These are phyloP conservation scores for Apamea anceps DNA, from an alignment of 2,888 invertebrate genomes.

Conservation along the genomic window DNA sequence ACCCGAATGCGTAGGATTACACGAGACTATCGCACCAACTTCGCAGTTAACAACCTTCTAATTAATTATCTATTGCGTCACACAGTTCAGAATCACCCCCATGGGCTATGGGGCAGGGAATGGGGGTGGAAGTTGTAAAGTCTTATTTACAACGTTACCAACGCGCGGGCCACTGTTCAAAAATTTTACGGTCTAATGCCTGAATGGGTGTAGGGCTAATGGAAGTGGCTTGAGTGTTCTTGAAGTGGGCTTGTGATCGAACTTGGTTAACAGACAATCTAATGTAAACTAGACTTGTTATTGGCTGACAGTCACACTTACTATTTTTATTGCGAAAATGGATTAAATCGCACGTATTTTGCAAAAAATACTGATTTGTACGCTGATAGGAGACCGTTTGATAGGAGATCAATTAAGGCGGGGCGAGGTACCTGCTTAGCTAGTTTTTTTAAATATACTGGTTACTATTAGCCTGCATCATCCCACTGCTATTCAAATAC, in stretches of 20 bases:
- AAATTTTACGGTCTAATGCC: slow-evolving; percentile 75
- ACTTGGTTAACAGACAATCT: neutral
- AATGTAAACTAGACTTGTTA: neutral
- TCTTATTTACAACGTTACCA: slow-evolving; percentile 76
- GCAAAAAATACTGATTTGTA: neutral
- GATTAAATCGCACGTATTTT: neutral
- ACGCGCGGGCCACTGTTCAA: slow-evolving; percentile 73
- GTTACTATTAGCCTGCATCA: too few relatives aligned
- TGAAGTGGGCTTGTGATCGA: neutral
- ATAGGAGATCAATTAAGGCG: neutral
- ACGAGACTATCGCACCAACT: slow-evolving; percentile 40
- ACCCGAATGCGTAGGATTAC: slow-evolving; percentile 13
- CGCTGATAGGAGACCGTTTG: neutral
- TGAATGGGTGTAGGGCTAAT: slow-evolving; percentile 44
- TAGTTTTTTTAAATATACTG: too few relatives aligned
- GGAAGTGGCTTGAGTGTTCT: slow-evolving; percentile 55
- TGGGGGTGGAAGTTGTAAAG: slow-evolving; percentile 73
- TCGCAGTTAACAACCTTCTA: slow-evolving; percentile 44
- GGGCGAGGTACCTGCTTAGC: neutral
- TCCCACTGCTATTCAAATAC: too few relatives aligned
- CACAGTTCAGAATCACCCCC: slow-evolving; percentile 58
- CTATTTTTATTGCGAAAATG: neutral
- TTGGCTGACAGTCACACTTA: neutral
- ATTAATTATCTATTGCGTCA: slow-evolving; percentile 70
- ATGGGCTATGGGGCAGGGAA: slow-evolving; percentile 42